These are phyloP conservation scores for Scaptomyza caliginosa DNA, from an alignment of 2,888 invertebrate genomes.

Conservation along the genomic window DNA sequence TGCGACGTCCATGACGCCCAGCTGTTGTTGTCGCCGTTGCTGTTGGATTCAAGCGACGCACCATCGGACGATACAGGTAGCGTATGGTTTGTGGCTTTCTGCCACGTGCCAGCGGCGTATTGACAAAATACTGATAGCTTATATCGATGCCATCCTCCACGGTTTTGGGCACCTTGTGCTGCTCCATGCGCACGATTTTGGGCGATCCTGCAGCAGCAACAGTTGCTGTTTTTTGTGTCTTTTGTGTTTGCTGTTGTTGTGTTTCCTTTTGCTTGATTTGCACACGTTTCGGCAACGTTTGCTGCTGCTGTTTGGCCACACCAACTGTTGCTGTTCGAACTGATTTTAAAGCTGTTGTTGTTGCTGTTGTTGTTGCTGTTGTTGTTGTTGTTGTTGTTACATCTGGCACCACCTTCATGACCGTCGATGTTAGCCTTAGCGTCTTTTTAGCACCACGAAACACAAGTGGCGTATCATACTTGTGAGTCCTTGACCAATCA, in stretches of 20 bases:
- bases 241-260: neutral
- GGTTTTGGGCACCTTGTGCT: slow-evolving; percentile 65
- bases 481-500: slow-evolving; percentile 26
- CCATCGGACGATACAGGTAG: slow-evolving; percentile 67
- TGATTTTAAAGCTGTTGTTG: neutral
- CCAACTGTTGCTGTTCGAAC: slow-evolving; percentile 1
- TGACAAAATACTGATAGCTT: slow-evolving; percentile 66
- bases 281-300: neutral
- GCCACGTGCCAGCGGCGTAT: slow-evolving; percentile 52
- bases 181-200: slow-evolving; percentile 50
- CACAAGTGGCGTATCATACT: slow-evolving; percentile 5
- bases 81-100: slow-evolving; percentile 52
- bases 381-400: neutral
- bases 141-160: slow-evolving; percentile 66
- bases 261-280: neutral
- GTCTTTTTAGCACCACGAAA: slow-evolving; percentile 28
- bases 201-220: neutral
- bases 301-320: neutral
- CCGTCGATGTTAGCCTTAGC: slow-evolving; percentile 61
- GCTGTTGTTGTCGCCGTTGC: neutral
- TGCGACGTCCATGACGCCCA: slow-evolving; percentile 22
- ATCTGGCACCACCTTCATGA: slow-evolving; percentile 46
- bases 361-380: neutral
- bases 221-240: neutral
- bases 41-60: slow-evolving; percentile 44